Base-by-base conservation (phyloP, 2,797 vertebrate species). In the Odontamblyopus rebecca region DNA sequence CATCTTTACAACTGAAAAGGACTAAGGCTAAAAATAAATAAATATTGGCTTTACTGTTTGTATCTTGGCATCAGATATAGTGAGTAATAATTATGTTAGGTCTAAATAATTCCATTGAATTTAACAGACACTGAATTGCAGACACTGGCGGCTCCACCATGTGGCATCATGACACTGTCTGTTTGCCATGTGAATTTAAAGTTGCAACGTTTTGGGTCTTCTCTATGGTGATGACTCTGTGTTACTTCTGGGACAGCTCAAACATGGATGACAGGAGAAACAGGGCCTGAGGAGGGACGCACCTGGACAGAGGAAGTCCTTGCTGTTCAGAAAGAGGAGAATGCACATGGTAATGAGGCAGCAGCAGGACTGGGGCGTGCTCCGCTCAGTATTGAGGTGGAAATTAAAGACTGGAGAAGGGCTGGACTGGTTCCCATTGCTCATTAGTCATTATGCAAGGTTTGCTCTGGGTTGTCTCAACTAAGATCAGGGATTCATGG, bases 371-470 rank as follows among this genome's bases (percentile, higher is more conserved):
- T 27, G 78, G 78, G 87, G 74, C 70, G 79, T 89, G 85, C 85
- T 88, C 86, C 86, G 85, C 76, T 77, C 77, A 81, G 89, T 82
- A 90, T 89, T 92, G 89, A 89, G 86, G 89, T 88, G 87, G 86
- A 92, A 87, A 91, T 88, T 89, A 85, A 90, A 90, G 88, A 81
- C 88, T 82, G 77, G 78, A 87, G 68, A 80, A 81, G 86, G 70
- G 82, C 87, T 93, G 90, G 90, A 90, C 85, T 59, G 56, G 79
- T 90, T 92, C 92, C 92, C 88, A 51, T 78, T 82, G 85, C 92
- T 93, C 92, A 91, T 93, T 94, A 93, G 86, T 85, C 83, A 87
- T 89, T 87, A 83, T 84, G 83, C 73, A 86, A 90, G 84, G 82
- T 88, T 86, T 89, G 77, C 83, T 85, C 89, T 74, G 81, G 83